Evolutionary conservation across 2,888 invertebrate species (phyloP), one percentile per base, ranked within the genome.

Genomic region (Lasiommata megera): DNA sequence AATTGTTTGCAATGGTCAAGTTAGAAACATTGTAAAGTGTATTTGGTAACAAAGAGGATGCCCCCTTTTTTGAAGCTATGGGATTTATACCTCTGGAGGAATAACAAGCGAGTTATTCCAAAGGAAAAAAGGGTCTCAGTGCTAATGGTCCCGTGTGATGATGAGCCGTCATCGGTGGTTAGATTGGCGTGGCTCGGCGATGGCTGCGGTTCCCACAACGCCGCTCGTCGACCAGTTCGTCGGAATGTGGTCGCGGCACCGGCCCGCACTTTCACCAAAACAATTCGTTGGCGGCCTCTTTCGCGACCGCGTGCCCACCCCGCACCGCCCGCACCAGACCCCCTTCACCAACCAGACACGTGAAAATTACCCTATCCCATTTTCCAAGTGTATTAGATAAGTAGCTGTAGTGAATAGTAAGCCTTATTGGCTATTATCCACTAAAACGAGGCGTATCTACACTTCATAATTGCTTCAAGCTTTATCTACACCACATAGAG

Each of bases 261-360:
- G 88, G 86, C 82, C 84, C 88, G 88, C 84, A 90, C 91, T 90
- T 91, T 91, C 91, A 91, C 91, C 90, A 90, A 89, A 90, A 89
- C 89, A 88, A 88, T 90, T 90, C 89, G 89, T 88, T 88, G 84
- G 88, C 86, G 86, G 85, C 84, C 88, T 87, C 89, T 86, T 88
- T 88, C 85, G 86, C 85, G 86, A 86, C 82, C 83, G 84, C 82
- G 73, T 80, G 67, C 80, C 79, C 65, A 73, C 74, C 70, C 77
- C 77, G 78, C 78, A 72, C 79, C 75, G 74, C 82, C 80, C 63
- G 29, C 52, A 53, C 52, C 53, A 23, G 5, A 2, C 52, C 50
- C 43, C 38, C 56, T 31, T 34, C 14, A 6, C 40, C 51, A 50
- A 38, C 81, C 78, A 82, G 78, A 82, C 82, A 85, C 84, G 83